Conservation (phyloP, 2,888 invertebrate species). For the Archaeoteleia sp. region DNA sequence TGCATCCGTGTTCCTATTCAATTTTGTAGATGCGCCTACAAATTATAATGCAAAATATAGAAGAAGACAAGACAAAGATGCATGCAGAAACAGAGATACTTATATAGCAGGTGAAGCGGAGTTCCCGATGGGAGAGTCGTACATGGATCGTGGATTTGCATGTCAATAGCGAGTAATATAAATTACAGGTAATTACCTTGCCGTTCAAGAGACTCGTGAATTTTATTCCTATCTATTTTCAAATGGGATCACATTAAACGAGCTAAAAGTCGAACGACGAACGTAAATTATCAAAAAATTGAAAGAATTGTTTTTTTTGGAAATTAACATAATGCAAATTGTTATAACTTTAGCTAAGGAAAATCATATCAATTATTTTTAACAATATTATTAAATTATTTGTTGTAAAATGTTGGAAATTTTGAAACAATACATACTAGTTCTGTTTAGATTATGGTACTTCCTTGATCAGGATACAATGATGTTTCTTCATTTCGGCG, state of each 20-base stretch:
- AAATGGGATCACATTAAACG: conserved; percentile 59
- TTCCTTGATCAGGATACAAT: too few relatives aligned
- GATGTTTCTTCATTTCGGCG: too few relatives aligned
- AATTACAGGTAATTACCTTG: conserved; percentile 74
- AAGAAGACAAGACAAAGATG: conserved; percentile 35
- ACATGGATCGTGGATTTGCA: conserved; percentile 69
- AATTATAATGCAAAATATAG: conserved; percentile 27
- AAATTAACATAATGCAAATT: too few relatives aligned
- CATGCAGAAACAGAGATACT: conserved; percentile 33
- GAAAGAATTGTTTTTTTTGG: too few relatives aligned
- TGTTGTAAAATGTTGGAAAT: too few relatives aligned
- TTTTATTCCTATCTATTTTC: conserved; percentile 69
- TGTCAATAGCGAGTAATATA: conserved; percentile 74
- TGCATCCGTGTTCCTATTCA: neutral
- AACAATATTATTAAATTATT: too few relatives aligned
- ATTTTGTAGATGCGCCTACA: conserved; percentile 6
- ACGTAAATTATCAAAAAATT: conserved; percentile 37
- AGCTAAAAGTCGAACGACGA: conserved; percentile 47
- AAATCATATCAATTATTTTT: too few relatives aligned
- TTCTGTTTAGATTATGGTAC: too few relatives aligned
- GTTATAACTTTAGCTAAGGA: too few relatives aligned
- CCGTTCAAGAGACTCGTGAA: conserved; percentile 66
- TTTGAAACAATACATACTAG: too few relatives aligned
- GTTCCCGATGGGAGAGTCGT: conserved; percentile 55
- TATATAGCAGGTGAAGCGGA: conserved; percentile 35